A percentile compares a stretch with the other conserved stretches of the same genome.
Evolutionary conservation across 2,113 vertebrate genomes (phyloP).

Genomic region (Grus americana): DNA sequence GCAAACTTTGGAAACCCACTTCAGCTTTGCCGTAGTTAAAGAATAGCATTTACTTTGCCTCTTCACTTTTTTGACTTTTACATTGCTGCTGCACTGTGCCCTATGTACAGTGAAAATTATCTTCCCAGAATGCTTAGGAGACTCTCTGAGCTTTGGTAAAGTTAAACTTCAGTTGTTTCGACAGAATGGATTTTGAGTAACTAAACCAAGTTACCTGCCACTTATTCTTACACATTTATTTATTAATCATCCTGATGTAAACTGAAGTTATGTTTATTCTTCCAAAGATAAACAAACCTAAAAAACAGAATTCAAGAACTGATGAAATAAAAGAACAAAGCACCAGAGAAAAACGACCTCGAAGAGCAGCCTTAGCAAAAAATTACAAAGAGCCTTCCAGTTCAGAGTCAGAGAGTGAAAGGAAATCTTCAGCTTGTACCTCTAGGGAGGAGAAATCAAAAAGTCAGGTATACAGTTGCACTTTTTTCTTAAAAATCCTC

Average conservation of each 20-base stretch:
- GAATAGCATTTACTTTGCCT: not conserved
- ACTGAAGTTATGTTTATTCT: conserved; percentile 16
- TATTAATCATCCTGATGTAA: not conserved
- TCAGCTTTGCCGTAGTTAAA: not conserved
- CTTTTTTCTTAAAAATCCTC: not conserved
- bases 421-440: not conserved
- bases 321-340: not conserved
- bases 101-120: not conserved
- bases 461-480: conserved; percentile 36
- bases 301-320: not conserved
- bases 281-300: conserved; percentile 35
- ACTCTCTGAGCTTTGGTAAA: not conserved
- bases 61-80: not conserved
- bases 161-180: not conserved
- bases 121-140: not conserved
- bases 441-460: conserved; percentile 24
- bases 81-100: not conserved
- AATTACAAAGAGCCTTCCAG: conserved; percentile 85
- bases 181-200: not conserved
- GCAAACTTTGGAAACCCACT: not conserved
- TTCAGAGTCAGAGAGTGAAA: conserved; percentile 73
- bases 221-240: not conserved
- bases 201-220: not conserved
- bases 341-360: conserved; percentile 69
- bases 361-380: conserved; percentile 77